phyloP scores from a whole-genome alignment of 2,797 vertebrate species.

The Enteromius anoplus region DNA sequence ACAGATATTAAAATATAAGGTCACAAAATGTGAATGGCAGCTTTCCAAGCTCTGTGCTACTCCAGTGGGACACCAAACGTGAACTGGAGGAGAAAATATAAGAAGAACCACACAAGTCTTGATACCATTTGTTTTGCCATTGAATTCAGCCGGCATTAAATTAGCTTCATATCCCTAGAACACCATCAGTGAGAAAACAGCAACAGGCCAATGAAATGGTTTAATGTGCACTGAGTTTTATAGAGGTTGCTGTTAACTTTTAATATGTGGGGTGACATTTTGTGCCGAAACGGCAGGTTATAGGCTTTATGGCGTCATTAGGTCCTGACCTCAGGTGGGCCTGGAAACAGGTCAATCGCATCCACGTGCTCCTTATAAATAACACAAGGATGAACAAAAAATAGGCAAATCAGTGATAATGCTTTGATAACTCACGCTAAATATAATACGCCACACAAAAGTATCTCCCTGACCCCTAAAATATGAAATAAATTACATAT shows the following conservation, averaged over 20 bases:
- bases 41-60: conserved; percentile 7
- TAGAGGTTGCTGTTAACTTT: conserved; percentile 62
- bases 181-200: conserved; percentile 55
- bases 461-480: conserved; percentile 17
- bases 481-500: neutral
- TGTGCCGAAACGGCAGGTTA: conserved; percentile 59
- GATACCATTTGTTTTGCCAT: conserved; percentile 23
- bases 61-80: neutral
- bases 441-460: neutral
- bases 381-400: conserved; percentile 25
- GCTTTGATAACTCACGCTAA: neutral
- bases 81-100: neutral
- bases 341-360: conserved; percentile 17
- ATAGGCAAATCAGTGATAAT: neutral
- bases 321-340: conserved; percentile 60
- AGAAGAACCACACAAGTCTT: conserved; percentile 27
- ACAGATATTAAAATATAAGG: conserved; percentile 11
- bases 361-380: neutral
- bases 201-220: conserved; percentile 60
- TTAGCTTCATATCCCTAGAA: conserved; percentile 45
- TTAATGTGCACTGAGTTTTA: conserved; percentile 64
- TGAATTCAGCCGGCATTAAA: conserved; percentile 30
- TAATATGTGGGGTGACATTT: conserved; percentile 63
- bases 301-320: conserved; percentile 59
- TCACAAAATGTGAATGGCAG: conserved; percentile 8